These are phyloP conservation scores for Magallana ariakensis DNA, from an alignment of 1,140 invertebrate genomes.

Conservation along the genomic window DNA sequence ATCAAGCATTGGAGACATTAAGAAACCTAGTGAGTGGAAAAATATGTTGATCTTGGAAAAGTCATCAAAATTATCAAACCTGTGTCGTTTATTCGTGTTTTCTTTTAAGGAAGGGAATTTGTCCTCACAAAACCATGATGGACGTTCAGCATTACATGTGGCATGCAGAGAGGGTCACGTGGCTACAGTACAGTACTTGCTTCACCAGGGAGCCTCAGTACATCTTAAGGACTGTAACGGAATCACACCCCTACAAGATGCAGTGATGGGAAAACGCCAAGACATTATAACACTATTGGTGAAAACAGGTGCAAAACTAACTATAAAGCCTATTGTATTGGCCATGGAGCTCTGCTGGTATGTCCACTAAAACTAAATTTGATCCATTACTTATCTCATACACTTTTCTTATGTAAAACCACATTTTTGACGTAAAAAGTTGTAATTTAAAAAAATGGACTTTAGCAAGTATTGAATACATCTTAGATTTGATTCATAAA, in stretches of 20 bases:
- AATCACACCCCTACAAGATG: constrained; percentile 76
- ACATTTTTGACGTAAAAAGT: too few relatives aligned
- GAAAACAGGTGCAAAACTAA: constrained; percentile 85
- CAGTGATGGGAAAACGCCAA: constrained; percentile 70
- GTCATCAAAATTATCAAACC: too few relatives aligned
- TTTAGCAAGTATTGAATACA: too few relatives aligned
- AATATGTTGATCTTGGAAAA: too few relatives aligned
- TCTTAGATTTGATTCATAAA: too few relatives aligned
- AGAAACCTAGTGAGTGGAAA: neutral
- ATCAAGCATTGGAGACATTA: constrained; percentile 79
- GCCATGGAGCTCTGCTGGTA: constrained; percentile 83
- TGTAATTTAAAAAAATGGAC: too few relatives aligned
- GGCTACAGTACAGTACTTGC: constrained; percentile 86
- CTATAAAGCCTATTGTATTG: constrained; percentile 79
- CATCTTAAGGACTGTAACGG: constrained; percentile 86
- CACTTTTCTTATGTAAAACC: too few relatives aligned
- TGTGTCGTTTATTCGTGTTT: too few relatives aligned
- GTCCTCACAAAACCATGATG: constrained; percentile 88
- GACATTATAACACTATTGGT: constrained; percentile 79
- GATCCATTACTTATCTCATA: too few relatives aligned
- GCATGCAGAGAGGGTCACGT: constrained; percentile 87
- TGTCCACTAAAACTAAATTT: too few relatives aligned
- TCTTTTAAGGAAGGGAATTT: constrained; percentile 81
- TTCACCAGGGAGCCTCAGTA: constrained; percentile 91
- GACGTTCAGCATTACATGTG: constrained; percentile 89